Evolutionary conservation across 2,888 invertebrate species (phyloP).

Genomic region (Augochlorella aurata): DNA sequence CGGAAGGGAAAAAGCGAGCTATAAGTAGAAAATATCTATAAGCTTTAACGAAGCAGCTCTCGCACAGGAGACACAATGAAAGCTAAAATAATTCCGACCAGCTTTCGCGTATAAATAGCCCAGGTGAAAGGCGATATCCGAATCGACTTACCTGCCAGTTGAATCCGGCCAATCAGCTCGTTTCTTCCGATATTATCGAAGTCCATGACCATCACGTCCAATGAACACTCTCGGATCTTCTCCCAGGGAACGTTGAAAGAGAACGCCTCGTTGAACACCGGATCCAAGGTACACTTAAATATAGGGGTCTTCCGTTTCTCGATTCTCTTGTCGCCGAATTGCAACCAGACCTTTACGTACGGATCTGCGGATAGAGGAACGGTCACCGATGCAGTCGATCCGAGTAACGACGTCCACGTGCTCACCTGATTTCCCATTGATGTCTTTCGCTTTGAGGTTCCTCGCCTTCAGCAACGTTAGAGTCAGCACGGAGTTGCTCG

Average conservation of each 20-base stretch:
- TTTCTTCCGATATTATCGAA: conserved; percentile 97
- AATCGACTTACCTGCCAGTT: conserved; percentile 89
- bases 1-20: neutral
- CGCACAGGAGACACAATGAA: neutral
- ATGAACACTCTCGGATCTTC: conserved; percentile 95
- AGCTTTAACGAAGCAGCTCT: neutral
- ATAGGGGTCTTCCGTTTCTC: conserved; percentile 98
- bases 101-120: neutral
- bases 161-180: conserved; percentile 95
- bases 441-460: conserved; percentile 97
- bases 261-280: conserved; percentile 97
- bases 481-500: conserved; percentile 96
- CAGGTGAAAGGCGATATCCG: neutral
- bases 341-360: conserved; percentile 98
- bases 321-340: conserved; percentile 96
- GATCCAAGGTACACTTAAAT: conserved; percentile 96
- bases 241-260: conserved; percentile 98
- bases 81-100: neutral
- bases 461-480: conserved; percentile 95
- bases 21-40: conserved; percentile 8
- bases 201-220: conserved; percentile 98
- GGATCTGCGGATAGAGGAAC: conserved; percentile 87
- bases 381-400: neutral
- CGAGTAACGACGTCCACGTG: too few relatives aligned
- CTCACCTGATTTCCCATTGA: conserved; percentile 95